These are phyloP conservation scores for Halesus radiatus DNA, from an alignment of 1,140 invertebrate species.

Conservation along the genomic window DNA sequence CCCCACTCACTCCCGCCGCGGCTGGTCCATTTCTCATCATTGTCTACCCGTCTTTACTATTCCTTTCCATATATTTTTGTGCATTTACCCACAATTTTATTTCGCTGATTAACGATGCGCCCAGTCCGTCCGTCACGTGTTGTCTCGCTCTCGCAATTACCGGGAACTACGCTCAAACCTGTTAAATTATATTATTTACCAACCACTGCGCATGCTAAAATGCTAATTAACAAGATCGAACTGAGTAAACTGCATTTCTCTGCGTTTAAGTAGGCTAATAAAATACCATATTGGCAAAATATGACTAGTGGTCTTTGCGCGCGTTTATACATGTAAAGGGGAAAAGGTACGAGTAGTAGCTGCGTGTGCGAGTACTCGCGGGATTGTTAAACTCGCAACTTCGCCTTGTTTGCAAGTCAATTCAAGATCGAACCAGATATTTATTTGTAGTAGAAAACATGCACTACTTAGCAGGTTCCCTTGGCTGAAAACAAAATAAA, in stretches of 20 bases:
- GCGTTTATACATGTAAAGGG: no score
- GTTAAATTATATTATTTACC: no score
- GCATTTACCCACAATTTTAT: constrained; percentile 23
- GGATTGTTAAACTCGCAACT: no score
- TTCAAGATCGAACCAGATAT: not conserved
- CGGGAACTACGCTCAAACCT: not conserved
- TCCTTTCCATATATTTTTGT: constrained; percentile 50
- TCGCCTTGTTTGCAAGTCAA: not conserved
- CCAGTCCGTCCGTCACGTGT: not conserved
- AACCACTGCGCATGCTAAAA: not conserved
- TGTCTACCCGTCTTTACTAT: constrained; percentile 54
- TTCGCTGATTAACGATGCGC: constrained; percentile 39
- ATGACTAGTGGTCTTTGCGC: no score
- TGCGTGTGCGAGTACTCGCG: no score
- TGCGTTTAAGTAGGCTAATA: not conserved
- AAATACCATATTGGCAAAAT: not conserved
- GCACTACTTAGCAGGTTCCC: no score
- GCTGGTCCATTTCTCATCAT: constrained; percentile 56
- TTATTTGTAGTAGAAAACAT: not conserved
- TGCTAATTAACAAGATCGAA: not conserved
- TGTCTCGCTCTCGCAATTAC: not conserved
- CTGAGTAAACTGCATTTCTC: not conserved
- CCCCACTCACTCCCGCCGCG: constrained; percentile 26
- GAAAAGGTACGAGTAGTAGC: no score
- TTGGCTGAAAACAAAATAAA: no score